phyloP scores from a whole-genome alignment of 2,113 vertebrate species.

The Glareola pratincola region DNA sequence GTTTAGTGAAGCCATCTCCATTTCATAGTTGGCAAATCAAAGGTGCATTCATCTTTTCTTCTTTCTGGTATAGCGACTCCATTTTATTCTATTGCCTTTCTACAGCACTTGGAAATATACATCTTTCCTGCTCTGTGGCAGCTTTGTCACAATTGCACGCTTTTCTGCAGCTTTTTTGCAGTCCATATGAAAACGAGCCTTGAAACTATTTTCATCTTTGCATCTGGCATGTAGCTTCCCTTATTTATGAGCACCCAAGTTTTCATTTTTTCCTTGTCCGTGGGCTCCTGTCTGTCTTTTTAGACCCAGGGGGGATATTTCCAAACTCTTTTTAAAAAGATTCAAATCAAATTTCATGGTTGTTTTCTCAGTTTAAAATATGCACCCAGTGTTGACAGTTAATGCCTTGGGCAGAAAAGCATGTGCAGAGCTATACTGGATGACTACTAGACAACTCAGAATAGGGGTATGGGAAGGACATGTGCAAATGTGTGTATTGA shows the following conservation, averaged over 20 bases:
- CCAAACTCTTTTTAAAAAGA: neutral
- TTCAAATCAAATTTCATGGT: conserved; percentile 28
- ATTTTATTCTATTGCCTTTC: neutral
- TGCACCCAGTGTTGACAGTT: conserved; percentile 38
- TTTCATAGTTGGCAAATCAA: neutral
- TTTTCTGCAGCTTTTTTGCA: neutral
- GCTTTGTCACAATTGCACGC: neutral
- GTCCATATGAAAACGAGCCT: neutral
- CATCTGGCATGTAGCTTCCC: neutral
- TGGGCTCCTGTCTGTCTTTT: neutral
- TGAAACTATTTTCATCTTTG: neutral
- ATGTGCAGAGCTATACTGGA: neutral
- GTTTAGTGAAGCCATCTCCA: neutral
- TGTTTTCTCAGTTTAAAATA: conserved; percentile 39
- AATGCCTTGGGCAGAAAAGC: conserved; percentile 55
- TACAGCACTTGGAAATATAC: neutral
- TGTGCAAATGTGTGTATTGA: neutral
- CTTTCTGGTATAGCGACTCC: neutral
- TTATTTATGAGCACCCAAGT: conserved; percentile 7
- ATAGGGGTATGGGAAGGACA: neutral
- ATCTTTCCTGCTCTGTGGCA: neutral
- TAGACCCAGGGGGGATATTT: conserved; percentile 11
- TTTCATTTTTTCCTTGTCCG: neutral
- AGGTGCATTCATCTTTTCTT: neutral
- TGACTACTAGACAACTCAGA: neutral